Evolutionary conservation across 2,888 invertebrate genomes (phyloP), one percentile per base, ranked within the genome.

Genomic region (Caenorhabditis angaria): DNA sequence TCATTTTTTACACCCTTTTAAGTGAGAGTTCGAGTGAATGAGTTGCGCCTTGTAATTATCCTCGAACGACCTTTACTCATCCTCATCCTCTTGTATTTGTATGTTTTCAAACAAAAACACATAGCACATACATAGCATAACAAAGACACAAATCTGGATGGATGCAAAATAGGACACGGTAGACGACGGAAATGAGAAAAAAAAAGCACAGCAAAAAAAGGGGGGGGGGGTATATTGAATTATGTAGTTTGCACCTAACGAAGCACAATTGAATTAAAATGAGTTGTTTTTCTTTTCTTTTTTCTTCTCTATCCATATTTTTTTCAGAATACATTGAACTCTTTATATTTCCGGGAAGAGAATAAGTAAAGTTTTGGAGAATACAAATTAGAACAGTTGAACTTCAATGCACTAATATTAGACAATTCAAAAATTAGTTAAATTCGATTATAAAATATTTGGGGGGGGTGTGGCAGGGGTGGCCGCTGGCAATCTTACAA

Each of bases 31-130:
- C 70, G 70, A 70, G 70, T 65, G 70, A 65, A 28, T 4, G 50
- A 50, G 50, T 57, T 50, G 70, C 59, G 62, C 61, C 51, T 65
- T 70, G 59, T 70, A 70, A 70, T 70, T 70, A 70, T 29, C 65
- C 24, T 24, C 50, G 22, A 24, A 24, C 5, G 24, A 14, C 25
- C 58, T 57, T 57, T 55, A 51, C 65, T 57, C 61, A 64, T 56
- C 64, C 56, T 57, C 61, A 57, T 64, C 60, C 56, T 60, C 64
- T 60, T 50, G 58, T 58, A 61, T 48, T 54, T 51, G 22, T 41
- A 18, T 41, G 41, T 41, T 41, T 41, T 41, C 41, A 41, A 27
- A 32, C 59, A 25, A 41, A 41, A 41, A 41, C 41, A 41, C 41
- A 41, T 41, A 41, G 41, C 41, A 41, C 41, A 32, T 12, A 32